Evolutionary conservation across 2,113 vertebrate genomes (phyloP).

Genomic region (Psittacula cyanocephala): DNA sequence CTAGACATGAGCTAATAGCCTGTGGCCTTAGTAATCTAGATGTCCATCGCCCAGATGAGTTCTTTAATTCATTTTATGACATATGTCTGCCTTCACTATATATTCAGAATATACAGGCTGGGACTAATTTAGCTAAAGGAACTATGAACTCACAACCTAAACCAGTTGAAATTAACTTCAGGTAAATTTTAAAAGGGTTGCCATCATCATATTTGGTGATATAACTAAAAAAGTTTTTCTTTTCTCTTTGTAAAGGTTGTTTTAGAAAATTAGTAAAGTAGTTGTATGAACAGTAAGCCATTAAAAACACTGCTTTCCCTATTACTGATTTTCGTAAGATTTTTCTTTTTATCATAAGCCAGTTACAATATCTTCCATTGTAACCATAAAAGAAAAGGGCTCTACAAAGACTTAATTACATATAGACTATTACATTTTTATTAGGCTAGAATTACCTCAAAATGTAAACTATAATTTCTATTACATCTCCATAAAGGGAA

Average conservation of each 20-base stretch:
- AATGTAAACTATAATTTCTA: not conserved
- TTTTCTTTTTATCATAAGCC: not conserved
- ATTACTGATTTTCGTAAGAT: not conserved
- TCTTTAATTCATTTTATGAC: not conserved
- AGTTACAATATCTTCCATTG: not conserved
- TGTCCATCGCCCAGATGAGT: not conserved
- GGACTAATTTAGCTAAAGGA: not conserved
- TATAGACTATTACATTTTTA: not conserved
- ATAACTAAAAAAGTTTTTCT: not conserved
- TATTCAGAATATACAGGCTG: not conserved
- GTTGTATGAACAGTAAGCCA: not conserved
- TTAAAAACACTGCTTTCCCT: not conserved
- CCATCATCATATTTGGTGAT: not conserved
- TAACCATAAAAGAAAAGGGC: not conserved
- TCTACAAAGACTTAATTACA: slow-evolving; percentile 1
- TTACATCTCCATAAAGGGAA: not conserved
- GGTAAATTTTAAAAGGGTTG: not conserved
- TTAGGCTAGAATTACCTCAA: not conserved
- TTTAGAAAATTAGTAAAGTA: not conserved
- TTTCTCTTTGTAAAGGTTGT: not conserved
- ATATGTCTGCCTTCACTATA: not conserved
- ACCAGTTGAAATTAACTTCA: not conserved
- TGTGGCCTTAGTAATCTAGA: not conserved
- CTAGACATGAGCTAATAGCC: not conserved
- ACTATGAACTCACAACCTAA: not conserved